Conservation (phyloP, 2,797 vertebrate species). For the Hypotaenidia okinawae region DNA sequence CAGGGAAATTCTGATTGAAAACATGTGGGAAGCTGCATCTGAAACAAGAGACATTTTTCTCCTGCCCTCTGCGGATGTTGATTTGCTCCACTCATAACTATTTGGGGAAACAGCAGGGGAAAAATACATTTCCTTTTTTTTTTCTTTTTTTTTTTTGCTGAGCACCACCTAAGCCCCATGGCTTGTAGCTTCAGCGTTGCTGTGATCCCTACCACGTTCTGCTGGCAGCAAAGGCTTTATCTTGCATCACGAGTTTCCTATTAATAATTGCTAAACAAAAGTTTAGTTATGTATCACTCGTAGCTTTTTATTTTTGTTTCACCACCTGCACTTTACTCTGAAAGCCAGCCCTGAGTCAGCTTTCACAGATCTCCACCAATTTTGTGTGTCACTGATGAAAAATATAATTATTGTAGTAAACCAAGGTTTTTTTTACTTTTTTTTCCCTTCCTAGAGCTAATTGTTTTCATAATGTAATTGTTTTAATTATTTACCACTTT, state of each 20-base stretch:
- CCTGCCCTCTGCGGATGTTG: not conserved
- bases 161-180: not conserved
- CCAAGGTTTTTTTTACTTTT: not conserved
- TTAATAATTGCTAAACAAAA: conserved; percentile 48
- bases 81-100: not conserved
- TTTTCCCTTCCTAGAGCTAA: not conserved
- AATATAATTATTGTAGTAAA: not conserved
- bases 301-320: not conserved
- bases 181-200: not conserved
- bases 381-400: not conserved
- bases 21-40: conserved; percentile 23
- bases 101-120: conserved; percentile 21
- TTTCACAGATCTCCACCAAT: not conserved
- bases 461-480: not conserved
- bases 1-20: conserved; percentile 30
- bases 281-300: conserved; percentile 17
- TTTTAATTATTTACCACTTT: not conserved
- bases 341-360: not conserved
- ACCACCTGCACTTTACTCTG: not conserved
- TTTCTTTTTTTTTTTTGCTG: not conserved
- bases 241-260: not conserved
- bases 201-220: not conserved
- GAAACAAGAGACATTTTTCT: not conserved
- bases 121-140: conserved; percentile 21
- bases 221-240: not conserved